A percentile compares a stretch with the other conserved stretches of the same genome.
phyloP scores from a whole-genome alignment of 2,113 vertebrate genomes.

The Carollia perspicillata region DNA sequence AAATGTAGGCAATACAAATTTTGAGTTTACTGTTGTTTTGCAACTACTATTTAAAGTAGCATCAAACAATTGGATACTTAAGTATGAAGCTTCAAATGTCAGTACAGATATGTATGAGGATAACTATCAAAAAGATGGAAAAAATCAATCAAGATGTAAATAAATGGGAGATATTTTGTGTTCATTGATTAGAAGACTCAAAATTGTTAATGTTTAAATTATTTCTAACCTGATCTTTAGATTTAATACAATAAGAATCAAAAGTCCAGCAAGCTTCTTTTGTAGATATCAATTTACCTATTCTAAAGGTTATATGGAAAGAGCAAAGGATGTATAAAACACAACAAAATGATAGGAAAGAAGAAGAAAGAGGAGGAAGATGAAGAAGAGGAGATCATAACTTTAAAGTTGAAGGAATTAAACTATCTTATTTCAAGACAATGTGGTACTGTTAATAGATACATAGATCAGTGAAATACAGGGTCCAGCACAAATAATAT shows the following conservation, averaged over 20 bases:
- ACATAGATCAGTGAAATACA: too few species aligned
- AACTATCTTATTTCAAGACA: not conserved
- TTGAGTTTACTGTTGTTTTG: not conserved
- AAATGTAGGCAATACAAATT: not conserved
- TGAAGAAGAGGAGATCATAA: not conserved
- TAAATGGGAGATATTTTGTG: not conserved
- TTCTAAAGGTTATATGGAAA: not conserved
- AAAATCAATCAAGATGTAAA: not conserved
- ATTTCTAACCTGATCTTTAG: not conserved
- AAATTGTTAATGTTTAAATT: not conserved
- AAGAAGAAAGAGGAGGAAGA: not conserved
- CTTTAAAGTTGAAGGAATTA: not conserved
- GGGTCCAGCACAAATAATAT: too few species aligned
- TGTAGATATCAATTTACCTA: not conserved
- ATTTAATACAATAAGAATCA: not conserved
- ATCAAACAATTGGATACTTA: not conserved
- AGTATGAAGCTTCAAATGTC: not conserved
- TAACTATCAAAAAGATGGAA: not conserved
- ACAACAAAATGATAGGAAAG: not conserved
- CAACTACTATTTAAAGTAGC: not conserved
- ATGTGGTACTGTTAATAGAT: too few species aligned
- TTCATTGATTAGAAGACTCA: not conserved
- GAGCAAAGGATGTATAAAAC: not conserved
- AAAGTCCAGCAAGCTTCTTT: not conserved
- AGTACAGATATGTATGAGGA: not conserved